phyloP scores from a whole-genome alignment of 2,113 vertebrate genomes.

The Atractosteus spatula region DNA sequence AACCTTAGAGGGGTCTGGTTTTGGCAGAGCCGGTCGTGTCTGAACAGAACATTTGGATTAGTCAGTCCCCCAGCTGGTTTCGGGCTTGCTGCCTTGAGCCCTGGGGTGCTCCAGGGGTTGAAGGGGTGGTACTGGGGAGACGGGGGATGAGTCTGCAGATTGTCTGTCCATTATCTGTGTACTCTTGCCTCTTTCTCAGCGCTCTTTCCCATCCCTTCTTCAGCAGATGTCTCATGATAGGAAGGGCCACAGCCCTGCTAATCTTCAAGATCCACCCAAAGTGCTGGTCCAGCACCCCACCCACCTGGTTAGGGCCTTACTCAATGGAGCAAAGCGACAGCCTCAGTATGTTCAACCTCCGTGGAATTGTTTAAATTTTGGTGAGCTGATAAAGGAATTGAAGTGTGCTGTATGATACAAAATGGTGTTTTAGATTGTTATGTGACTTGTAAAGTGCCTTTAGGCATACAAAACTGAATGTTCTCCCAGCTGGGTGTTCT shows the following conservation, averaged over 20 bases:
- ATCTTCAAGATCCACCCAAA: constrained; percentile 34
- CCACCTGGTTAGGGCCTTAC: constrained; percentile 9
- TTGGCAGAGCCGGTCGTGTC: too few relatives aligned
- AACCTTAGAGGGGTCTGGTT: too few relatives aligned
- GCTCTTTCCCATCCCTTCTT: neutral
- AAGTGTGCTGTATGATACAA: neutral
- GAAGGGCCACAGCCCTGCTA: constrained; percentile 38
- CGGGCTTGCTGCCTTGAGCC: too few relatives aligned
- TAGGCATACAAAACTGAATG: too few relatives aligned
- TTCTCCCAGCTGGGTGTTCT: too few relatives aligned
- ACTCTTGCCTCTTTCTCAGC: neutral
- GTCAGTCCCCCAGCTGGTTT: too few relatives aligned
- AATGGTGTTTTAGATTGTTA: neutral
- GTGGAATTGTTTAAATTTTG: neutral
- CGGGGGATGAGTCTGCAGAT: constrained; percentile 6
- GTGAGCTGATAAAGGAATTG: neutral
- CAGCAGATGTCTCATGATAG: constrained; percentile 43
- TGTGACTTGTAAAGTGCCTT: neutral
- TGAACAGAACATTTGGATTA: too few relatives aligned
- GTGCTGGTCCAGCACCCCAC: constrained; percentile 19
- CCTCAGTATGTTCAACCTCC: neutral
- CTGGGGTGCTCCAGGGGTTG: too few relatives aligned
- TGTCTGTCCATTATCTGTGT: neutral
- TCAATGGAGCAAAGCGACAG: too few relatives aligned
- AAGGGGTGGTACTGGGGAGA: too few relatives aligned